phyloP scores from a whole-genome alignment of 1,140 invertebrate species.

The Hydropsyche tenuis region DNA sequence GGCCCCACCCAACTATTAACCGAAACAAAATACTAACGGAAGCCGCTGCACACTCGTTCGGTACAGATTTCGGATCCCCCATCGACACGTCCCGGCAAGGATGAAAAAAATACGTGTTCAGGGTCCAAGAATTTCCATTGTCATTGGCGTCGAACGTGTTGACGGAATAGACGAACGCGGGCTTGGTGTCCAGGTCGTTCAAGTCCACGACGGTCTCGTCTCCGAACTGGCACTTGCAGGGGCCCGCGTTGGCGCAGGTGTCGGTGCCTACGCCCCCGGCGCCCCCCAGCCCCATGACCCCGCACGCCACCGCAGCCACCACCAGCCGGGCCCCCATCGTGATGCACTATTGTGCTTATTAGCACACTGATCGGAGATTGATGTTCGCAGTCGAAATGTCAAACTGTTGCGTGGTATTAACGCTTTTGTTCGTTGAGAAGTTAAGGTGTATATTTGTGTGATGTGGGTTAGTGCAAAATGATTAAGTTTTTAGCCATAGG shows the following conservation, averaged over 20 bases:
- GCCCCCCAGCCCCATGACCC: background rate
- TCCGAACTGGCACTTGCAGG: background rate
- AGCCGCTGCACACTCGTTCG: background rate
- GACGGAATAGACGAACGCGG: background rate
- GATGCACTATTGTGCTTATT: too few species aligned
- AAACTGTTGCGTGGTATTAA: too few species aligned
- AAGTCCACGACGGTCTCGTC: background rate
- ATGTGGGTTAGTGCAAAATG: too few species aligned
- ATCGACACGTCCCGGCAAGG: conserved; percentile 3
- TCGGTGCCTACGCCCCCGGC: background rate
- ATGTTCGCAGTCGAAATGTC: too few species aligned
- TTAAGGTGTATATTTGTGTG: too few species aligned
- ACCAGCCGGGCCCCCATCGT: too few species aligned
- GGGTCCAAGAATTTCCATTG: background rate
- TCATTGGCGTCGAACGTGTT: background rate
- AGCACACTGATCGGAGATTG: too few species aligned
- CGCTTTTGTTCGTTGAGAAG: too few species aligned
- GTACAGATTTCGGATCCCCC: background rate
- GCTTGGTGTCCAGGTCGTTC: background rate
- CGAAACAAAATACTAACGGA: background rate
- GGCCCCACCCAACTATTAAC: too few species aligned
- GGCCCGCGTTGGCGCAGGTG: background rate
- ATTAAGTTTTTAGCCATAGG: too few species aligned
- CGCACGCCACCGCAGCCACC: background rate
- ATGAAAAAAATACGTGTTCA: conserved; percentile 11